Evolutionary conservation across 2,888 invertebrate species (phyloP).

Genomic region (Aleiodes alternator): DNA sequence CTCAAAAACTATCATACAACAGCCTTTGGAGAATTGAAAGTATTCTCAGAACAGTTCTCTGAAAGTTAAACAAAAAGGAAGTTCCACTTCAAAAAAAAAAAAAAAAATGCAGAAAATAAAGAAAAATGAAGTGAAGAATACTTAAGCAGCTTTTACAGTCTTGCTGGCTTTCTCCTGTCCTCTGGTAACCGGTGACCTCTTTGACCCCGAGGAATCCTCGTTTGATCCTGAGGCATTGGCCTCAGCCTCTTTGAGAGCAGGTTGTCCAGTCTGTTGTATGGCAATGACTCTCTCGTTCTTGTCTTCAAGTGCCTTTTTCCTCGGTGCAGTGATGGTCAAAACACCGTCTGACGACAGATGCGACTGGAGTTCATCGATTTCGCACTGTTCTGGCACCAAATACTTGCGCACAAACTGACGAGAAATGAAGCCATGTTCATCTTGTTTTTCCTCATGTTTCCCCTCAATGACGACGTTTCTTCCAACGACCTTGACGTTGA

Average conservation of each 20-base stretch:
- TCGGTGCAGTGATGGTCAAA: slow-evolving; percentile 85
- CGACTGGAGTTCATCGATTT: slow-evolving; percentile 85
- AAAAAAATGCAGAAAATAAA: slow-evolving; percentile 28
- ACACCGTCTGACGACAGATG: slow-evolving; percentile 89
- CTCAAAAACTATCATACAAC: no score
- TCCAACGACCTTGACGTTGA: slow-evolving; percentile 81
- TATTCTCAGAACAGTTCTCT: no score
- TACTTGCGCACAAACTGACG: slow-evolving; percentile 87
- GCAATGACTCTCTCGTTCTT: slow-evolving; percentile 63
- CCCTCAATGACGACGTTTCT: slow-evolving; percentile 84
- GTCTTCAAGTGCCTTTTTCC: slow-evolving; percentile 73
- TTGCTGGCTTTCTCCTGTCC: slow-evolving; percentile 52
- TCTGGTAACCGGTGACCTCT: slow-evolving; percentile 42
- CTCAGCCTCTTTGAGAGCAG: slow-evolving; percentile 52
- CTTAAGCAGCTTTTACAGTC: slow-evolving; percentile 60
- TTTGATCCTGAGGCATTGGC: slow-evolving; percentile 37
- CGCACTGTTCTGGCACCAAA: slow-evolving; percentile 80
- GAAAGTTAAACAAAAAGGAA: no score
- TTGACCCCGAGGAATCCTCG: background rate
- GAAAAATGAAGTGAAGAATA: slow-evolving; percentile 3
- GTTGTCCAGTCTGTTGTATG: slow-evolving; percentile 66
- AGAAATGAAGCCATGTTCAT: slow-evolving; percentile 86
- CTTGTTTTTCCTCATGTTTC: slow-evolving; percentile 87
- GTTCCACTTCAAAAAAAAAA: background rate
- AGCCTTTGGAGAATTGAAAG: no score